phyloP scores from a whole-genome alignment of 2,888 invertebrate genomes.

The Drosophila atroscutellata region DNA sequence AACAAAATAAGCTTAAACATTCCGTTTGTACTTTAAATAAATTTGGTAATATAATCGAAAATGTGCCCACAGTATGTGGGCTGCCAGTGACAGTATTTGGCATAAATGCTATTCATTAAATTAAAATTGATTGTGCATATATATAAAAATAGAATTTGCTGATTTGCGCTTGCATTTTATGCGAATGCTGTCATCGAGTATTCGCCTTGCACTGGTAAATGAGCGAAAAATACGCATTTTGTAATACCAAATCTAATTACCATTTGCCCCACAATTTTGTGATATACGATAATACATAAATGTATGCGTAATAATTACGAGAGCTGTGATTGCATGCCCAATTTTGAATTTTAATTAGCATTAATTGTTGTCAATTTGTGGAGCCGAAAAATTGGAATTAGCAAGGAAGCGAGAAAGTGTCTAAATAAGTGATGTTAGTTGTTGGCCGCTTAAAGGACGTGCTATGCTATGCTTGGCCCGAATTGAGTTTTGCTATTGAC shows the following conservation, averaged over 20 bases:
- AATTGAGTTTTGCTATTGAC: constrained; percentile 48
- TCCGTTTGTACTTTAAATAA: neutral
- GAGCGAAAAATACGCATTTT: constrained; percentile 41
- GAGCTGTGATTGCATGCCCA: constrained; percentile 21
- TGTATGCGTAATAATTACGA: constrained; percentile 12
- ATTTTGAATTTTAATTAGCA: constrained; percentile 72
- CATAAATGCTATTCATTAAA: constrained; percentile 66
- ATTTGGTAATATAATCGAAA: neutral
- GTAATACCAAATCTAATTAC: constrained; percentile 71
- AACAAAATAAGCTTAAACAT: neutral
- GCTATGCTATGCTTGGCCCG: constrained; percentile 2
- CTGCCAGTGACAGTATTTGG: constrained; percentile 24
- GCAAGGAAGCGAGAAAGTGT: neutral
- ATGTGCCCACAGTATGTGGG: constrained; percentile 17
- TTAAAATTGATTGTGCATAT: constrained; percentile 40
- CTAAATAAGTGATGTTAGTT: neutral
- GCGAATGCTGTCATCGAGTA: constrained; percentile 48
- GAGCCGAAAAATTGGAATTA: neutral
- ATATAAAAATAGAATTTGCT: constrained; percentile 66
- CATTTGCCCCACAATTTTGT: constrained; percentile 57
- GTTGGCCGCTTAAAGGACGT: neutral
- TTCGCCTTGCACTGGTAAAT: constrained; percentile 48
- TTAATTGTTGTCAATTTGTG: constrained; percentile 54
- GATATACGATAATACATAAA: constrained; percentile 10
- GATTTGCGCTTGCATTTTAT: constrained; percentile 64